Base-by-base conservation (phyloP, 2,888 invertebrate species). In the Tetranychus truncatus region DNA sequence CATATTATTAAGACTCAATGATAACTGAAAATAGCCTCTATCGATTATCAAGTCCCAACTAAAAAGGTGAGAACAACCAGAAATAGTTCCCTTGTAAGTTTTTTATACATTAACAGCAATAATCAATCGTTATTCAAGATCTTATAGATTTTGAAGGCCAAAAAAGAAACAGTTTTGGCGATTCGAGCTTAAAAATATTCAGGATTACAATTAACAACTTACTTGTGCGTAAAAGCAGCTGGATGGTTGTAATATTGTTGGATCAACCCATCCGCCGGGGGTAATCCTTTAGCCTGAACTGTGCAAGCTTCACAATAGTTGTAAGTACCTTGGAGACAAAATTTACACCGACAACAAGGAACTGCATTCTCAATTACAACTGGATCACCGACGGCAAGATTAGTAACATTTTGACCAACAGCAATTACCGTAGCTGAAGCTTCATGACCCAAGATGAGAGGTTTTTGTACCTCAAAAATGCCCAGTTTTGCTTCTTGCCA, bases 261-360 rank as follows among this genome's bases (percentile, higher is more conserved):
- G 45, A 97, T 86, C 82, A 91, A 94, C 75, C 97, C 97, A 85
- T 97, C 88, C 75, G 87, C 84, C 0, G 96, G 96, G 1, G 96
- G 96, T 20, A 75, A 34, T 6, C 76, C 75, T 18, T 69, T 55
- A 18, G 21, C 15, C 45, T 75, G 75, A 66, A 6, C 15, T 11
- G 71, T 76, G 66, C 74, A 72, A n/a, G 66, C 5, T 1, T 75
- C 76, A 66, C 78, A 78, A 72, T 75, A 73, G 45, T 78, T 78
- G 74, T 78, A 78, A 8, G 69, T 67, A 21, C 78, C 78, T n/a
- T 45, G 45, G 8, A 73, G 72, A 73, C 77, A 77, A 72, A 71
- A 71, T 11, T 75, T 72, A 73, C 78, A 78, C 11, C 24, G 44
- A 6, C 45, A 66, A 45, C 77, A 78, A 20, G 77, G 76, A 67